Conservation (phyloP, 1,140 invertebrate species). For the Drosophila kohkoa region DNA sequence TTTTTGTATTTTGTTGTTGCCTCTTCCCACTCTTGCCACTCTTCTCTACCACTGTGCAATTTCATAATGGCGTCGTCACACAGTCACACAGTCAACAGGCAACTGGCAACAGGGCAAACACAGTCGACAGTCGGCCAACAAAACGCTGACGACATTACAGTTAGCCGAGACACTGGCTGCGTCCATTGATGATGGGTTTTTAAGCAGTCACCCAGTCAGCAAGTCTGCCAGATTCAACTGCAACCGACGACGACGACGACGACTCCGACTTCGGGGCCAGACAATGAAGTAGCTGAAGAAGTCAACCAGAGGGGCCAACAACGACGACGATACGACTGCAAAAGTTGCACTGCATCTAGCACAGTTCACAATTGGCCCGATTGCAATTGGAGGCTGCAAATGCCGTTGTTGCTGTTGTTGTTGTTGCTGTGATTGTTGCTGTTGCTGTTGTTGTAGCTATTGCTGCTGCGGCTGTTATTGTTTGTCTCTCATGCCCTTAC, state of each 20-base stretch:
- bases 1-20: conserved; percentile 42
- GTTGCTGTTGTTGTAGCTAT: conserved; percentile 16
- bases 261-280: conserved; percentile 8
- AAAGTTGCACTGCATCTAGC: conserved; percentile 9
- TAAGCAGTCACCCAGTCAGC: conserved; percentile 47
- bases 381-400: conserved; percentile 37
- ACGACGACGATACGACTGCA: not conserved
- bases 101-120: conserved; percentile 7
- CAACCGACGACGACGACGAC: not conserved
- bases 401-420: conserved; percentile 29
- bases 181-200: conserved; percentile 52
- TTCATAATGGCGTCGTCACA: conserved; percentile 78
- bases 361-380: conserved; percentile 63
- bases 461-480: conserved; percentile 21
- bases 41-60: conserved; percentile 42
- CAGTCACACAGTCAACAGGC: conserved; percentile 46
- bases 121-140: conserved; percentile 45
- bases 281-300: not conserved
- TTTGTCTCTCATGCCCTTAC: conserved; percentile 60
- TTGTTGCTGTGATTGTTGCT: conserved; percentile 7
- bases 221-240: conserved; percentile 9
- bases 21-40: conserved; percentile 14
- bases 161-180: conserved; percentile 56
- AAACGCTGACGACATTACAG: conserved; percentile 74
- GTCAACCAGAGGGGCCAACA: not conserved